Evolutionary conservation across 2,113 vertebrate species (phyloP).

Genomic region (Bambusicola thoracicus): DNA sequence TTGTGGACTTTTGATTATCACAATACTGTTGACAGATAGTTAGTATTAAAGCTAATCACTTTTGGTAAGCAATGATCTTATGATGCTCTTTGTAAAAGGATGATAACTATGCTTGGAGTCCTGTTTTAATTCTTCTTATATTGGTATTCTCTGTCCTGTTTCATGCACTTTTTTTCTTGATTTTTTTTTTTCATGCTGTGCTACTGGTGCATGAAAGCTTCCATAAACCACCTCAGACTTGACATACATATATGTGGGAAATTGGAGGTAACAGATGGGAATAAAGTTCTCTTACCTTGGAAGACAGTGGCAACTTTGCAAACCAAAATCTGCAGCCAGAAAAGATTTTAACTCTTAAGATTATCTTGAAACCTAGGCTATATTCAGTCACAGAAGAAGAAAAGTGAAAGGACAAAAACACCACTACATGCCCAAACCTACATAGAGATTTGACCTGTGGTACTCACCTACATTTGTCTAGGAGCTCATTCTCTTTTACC

Average conservation of each 20-base stretch:
- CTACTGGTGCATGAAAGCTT: background rate
- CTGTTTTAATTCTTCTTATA: slow-evolving; percentile 6
- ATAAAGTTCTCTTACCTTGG: background rate
- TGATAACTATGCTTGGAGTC: background rate
- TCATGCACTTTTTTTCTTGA: background rate
- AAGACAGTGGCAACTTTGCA: background rate
- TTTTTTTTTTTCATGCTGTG: background rate
- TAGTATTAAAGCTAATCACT: background rate
- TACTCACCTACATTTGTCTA: background rate
- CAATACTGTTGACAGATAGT: background rate
- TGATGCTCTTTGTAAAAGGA: background rate
- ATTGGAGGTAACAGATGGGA: background rate
- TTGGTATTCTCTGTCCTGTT: background rate
- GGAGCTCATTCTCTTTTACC: background rate
- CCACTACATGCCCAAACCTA: background rate
- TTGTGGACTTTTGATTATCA: background rate
- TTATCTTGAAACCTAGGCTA: background rate
- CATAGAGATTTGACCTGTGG: background rate
- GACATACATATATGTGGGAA: background rate
- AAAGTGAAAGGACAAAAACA: background rate
- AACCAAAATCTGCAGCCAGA: background rate
- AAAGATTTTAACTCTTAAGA: background rate
- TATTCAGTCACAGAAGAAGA: background rate
- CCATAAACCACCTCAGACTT: background rate
- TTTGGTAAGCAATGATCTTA: slow-evolving; percentile 2